A percentile compares a stretch with the other conserved stretches of the same genome.
phyloP scores from a whole-genome alignment of 2,113 vertebrate genomes.

The Elanoides forficatus region DNA sequence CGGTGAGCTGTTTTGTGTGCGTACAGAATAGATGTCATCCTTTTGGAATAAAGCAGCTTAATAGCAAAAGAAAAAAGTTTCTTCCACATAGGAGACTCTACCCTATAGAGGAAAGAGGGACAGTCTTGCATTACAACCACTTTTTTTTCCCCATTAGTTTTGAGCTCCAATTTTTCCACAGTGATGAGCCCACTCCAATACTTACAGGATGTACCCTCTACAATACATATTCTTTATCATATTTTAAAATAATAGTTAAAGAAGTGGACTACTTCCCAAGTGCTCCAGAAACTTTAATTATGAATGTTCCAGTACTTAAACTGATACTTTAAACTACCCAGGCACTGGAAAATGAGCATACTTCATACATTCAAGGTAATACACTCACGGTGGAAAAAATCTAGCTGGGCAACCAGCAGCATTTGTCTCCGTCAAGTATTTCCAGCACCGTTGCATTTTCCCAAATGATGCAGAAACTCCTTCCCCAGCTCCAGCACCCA shows the following conservation, averaged over 20 bases:
- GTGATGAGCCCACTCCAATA: neutral
- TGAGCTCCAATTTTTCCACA: neutral
- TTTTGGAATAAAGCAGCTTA: neutral
- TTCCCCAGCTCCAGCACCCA: slow-evolving; percentile 4
- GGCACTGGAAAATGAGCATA: slow-evolving; percentile 38
- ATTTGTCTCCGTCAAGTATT: slow-evolving; percentile 23
- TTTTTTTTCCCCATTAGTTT: neutral
- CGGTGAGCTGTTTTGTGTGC: neutral
- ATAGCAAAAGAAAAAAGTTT: neutral
- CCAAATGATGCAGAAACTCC: slow-evolving; percentile 17
- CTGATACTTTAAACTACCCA: neutral
- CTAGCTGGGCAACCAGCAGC: slow-evolving; percentile 36
- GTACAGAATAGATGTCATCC: neutral
- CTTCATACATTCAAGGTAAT: slow-evolving; percentile 30
- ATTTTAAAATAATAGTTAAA: neutral
- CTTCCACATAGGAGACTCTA: neutral
- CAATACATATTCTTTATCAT: neutral
- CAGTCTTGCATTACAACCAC: neutral
- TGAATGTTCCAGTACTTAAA: slow-evolving; percentile 8
- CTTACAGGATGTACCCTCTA: neutral
- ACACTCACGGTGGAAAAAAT: slow-evolving; percentile 57
- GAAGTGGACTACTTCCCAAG: neutral
- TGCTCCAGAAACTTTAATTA: neutral
- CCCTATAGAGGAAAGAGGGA: neutral
- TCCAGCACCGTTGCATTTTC: slow-evolving; percentile 41